Evolutionary conservation across 2,888 invertebrate species (phyloP).

Genomic region (Hanleya hanleyi): DNA sequence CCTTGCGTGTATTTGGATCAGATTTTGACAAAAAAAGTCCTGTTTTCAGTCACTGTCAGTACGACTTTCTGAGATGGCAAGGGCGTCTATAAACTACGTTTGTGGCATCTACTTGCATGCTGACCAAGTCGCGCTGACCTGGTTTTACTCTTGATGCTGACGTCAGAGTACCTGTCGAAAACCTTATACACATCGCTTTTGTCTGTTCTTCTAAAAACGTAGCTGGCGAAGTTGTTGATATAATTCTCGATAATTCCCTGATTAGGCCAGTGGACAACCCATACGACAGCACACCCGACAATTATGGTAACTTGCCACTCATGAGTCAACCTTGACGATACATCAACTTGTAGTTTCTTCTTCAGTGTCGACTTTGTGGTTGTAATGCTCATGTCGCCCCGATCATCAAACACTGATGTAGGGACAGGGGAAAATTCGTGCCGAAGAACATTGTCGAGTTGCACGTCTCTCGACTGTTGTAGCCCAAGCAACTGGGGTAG

Average conservation of each 20-base stretch:
- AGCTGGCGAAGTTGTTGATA: background rate
- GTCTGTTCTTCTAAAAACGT: background rate
- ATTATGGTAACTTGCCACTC: background rate
- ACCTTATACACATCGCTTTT: background rate
- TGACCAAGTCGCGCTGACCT: background rate
- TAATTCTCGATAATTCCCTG: background rate
- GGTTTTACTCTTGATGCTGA: background rate
- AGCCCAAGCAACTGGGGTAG: background rate
- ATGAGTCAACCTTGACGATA: background rate
- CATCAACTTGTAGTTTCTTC: background rate
- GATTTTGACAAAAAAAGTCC: background rate
- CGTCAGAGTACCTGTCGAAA: background rate
- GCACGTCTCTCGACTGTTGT: background rate
- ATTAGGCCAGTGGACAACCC: background rate
- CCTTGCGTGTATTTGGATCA: background rate
- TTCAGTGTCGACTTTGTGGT: background rate
- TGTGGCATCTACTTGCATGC: background rate
- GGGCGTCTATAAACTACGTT: background rate
- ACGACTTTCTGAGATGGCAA: background rate
- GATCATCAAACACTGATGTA: background rate
- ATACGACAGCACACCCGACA: background rate
- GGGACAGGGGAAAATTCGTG: background rate
- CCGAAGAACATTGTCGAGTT: background rate
- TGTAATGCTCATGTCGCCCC: background rate
- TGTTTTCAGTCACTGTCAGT: background rate